Percentiles rank a stretch among this genome's conserved stretches.
These are phyloP conservation scores for Fulmarus glacialis DNA, from an alignment of 2,113 vertebrate genomes.

Conservation along the genomic window DNA sequence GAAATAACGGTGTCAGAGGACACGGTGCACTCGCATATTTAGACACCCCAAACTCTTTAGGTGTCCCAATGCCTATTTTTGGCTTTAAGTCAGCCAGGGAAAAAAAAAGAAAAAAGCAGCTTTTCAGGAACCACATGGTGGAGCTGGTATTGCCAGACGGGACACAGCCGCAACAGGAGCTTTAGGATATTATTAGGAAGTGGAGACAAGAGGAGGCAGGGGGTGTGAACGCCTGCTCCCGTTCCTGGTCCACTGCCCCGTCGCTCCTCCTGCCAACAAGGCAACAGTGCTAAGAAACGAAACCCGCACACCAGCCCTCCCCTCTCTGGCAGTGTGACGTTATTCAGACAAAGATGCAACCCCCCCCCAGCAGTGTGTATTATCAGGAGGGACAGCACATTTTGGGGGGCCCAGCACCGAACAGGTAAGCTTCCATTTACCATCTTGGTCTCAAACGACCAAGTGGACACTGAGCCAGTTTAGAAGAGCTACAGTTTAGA, in stretches of 20 bases:
- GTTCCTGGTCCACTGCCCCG: fast-evolving
- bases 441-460: fast-evolving
- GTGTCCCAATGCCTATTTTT: fast-evolving
- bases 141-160: not conserved
- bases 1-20: fast-evolving
- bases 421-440: not conserved
- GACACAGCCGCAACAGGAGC: fast-evolving
- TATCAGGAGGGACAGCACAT: not conserved
- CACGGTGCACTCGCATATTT: fast-evolving
- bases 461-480: fast-evolving
- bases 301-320: too few relatives aligned
- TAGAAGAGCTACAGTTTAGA: not conserved
- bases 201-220: not conserved
- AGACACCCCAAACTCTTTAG: fast-evolving
- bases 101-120: fast-evolving
- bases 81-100: not conserved
- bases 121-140: not conserved
- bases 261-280: not conserved
- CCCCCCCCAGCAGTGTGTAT: fast-evolving
- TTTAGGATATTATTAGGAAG: fast-evolving
- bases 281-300: not conserved
- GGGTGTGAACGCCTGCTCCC: fast-evolving
- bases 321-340: fast-evolving
- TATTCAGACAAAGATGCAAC: fast-evolving
- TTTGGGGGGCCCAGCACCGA: not conserved